phyloP scores from a whole-genome alignment of 2,797 vertebrate species.

The Halcyon leucocephala region DNA sequence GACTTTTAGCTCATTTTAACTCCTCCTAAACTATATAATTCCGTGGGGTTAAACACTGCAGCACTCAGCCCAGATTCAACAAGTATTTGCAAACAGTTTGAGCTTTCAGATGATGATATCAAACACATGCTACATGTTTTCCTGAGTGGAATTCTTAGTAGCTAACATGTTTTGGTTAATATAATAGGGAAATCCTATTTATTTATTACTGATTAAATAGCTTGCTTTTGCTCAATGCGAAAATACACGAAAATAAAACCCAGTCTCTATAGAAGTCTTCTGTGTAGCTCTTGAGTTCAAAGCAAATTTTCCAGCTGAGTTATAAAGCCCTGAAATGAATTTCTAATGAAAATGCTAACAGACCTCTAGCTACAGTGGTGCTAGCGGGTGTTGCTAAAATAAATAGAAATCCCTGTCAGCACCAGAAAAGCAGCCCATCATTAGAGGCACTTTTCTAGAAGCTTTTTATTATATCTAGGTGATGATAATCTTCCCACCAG shows the following conservation, averaged over 20 bases:
- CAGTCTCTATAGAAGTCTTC: background rate
- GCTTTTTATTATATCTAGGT: conserved; percentile 64
- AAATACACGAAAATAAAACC: background rate
- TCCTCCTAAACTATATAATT: background rate
- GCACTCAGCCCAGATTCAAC: background rate
- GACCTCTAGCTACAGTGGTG: conserved; percentile 34
- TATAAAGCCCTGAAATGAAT: conserved; percentile 55
- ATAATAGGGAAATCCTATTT: background rate
- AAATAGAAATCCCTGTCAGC: conserved; percentile 40
- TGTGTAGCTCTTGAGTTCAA: conserved; percentile 45
- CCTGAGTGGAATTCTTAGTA: background rate
- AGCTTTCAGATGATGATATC: background rate
- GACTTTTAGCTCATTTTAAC: background rate
- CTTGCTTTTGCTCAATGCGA: background rate
- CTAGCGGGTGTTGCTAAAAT: conserved; percentile 61
- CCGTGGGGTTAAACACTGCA: rapidly evolving
- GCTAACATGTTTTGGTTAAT: background rate
- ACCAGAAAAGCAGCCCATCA: conserved; percentile 44
- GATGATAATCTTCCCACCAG: conserved; percentile 66
- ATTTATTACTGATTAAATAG: conserved; percentile 8
- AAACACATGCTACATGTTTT: background rate
- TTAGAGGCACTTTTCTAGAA: conserved; percentile 50
- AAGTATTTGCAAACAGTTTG: background rate
- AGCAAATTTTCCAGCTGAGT: conserved; percentile 59
- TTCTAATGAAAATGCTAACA: conserved; percentile 63